phyloP scores from a whole-genome alignment of 2,888 invertebrate species.

The Ramazzottius varieornatus region DNA sequence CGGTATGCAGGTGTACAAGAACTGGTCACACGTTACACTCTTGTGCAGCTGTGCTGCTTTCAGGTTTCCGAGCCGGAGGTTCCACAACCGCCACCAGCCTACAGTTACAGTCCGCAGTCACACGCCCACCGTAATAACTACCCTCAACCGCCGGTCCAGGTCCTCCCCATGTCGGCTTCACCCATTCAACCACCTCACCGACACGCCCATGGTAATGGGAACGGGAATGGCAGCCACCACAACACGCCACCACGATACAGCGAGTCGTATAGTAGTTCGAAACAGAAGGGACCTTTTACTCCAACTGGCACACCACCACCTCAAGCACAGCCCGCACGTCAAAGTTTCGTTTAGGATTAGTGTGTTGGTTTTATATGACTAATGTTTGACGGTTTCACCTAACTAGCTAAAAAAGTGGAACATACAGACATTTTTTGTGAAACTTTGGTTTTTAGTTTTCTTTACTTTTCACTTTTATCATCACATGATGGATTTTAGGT shows the following conservation, averaged over 20 bases:
- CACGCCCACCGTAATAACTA: neutral
- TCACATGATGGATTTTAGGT: too few relatives aligned
- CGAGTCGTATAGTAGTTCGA: neutral
- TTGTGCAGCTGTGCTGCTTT: too few relatives aligned
- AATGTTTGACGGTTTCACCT: too few relatives aligned
- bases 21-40: too few relatives aligned
- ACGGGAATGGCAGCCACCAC: neutral
- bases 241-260: neutral
- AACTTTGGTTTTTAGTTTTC: neutral
- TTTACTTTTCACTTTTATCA: too few relatives aligned
- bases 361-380: too few relatives aligned
- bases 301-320: neutral
- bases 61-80: neutral
- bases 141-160: neutral
- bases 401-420: neutral
- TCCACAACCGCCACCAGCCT: neutral
- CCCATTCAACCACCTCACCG: neutral
- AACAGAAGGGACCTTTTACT: neutral
- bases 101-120: conserved; percentile 1
- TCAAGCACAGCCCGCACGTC: neutral
- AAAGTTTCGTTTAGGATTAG: neutral
- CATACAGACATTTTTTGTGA: neutral
- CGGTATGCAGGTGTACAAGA: too few relatives aligned
- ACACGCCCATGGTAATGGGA: neutral
- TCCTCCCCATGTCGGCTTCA: neutral